phyloP scores from a whole-genome alignment of 2,888 invertebrate genomes.

The Helobdella robusta region DNA sequence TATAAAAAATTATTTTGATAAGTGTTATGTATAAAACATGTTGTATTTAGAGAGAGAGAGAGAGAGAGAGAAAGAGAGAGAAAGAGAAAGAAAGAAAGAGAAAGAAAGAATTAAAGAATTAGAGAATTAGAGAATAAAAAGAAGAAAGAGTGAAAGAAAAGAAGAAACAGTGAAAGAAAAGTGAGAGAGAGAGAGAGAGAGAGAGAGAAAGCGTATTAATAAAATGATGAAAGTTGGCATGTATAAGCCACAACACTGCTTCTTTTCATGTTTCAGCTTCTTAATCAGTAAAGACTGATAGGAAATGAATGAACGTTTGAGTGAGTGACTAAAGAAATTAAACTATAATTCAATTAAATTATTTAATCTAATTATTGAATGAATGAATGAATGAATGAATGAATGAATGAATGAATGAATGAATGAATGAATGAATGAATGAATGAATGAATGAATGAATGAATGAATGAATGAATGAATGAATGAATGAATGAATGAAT shows the following conservation, averaged over 20 bases:
- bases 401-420: constrained; percentile 10
- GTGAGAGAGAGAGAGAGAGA: not conserved
- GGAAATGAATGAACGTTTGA: too few species aligned
- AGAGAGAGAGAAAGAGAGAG: not conserved
- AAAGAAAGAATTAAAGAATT: not conserved
- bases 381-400: constrained; percentile 20
- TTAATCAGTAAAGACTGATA: too few species aligned
- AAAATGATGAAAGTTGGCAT: not conserved
- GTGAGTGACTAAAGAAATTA: too few species aligned
- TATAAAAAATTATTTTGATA: too few species aligned
- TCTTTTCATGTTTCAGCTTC: too few species aligned
- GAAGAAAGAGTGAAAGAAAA: not conserved
- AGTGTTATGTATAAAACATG: too few species aligned
- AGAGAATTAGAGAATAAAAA: not conserved
- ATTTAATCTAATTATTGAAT: too few species aligned
- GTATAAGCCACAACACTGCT: not conserved
- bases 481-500: constrained; percentile 23
- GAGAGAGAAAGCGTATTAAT: not conserved
- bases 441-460: constrained; percentile 23
- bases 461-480: constrained; percentile 18
- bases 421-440: constrained; percentile 23
- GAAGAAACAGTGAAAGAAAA: not conserved
- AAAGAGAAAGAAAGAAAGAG: not conserved
- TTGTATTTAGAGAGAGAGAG: not conserved
- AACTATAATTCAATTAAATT: too few species aligned